phyloP scores from a whole-genome alignment of 2,797 vertebrate genomes.

The Phrynocephalus forsythii region DNA sequence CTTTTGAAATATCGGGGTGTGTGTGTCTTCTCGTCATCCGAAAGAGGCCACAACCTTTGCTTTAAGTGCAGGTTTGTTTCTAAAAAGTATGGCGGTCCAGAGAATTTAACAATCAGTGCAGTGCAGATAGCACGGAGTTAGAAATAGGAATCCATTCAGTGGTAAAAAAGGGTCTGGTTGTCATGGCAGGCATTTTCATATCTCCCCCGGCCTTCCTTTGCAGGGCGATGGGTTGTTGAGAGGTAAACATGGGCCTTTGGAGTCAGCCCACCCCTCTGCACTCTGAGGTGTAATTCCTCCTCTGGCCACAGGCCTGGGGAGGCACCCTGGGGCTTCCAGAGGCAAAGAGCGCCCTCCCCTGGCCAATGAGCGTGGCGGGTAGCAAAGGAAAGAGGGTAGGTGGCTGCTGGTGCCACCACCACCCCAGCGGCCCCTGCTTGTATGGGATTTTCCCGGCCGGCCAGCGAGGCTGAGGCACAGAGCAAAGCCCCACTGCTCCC shows the following conservation, averaged over 20 bases:
- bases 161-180: too few relatives aligned
- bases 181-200: too few relatives aligned
- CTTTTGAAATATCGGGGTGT: constrained; percentile 62
- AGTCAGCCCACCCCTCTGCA: not conserved
- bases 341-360: not conserved
- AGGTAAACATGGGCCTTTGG: not conserved
- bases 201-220: too few relatives aligned
- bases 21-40: constrained; percentile 67
- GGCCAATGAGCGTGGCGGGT: not conserved
- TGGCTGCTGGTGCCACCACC: not conserved
- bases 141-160: too few relatives aligned
- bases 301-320: not conserved
- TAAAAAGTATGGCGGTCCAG: too few relatives aligned
- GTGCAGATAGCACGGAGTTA: too few relatives aligned
- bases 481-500: not conserved
- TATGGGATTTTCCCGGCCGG: not conserved
- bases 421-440: not conserved
- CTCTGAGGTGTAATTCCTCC: not conserved
- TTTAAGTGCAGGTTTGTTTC: not conserved
- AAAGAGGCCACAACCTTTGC: constrained; percentile 55
- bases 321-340: too few relatives aligned
- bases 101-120: too few relatives aligned
- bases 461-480: not conserved
- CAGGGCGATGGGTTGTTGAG: too few relatives aligned
- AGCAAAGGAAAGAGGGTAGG: not conserved